A percentile compares a stretch with the other conserved stretches of the same genome.
Conservation (phyloP, 2,113 vertebrate species). For the Chelonoidis abingdonii region DNA sequence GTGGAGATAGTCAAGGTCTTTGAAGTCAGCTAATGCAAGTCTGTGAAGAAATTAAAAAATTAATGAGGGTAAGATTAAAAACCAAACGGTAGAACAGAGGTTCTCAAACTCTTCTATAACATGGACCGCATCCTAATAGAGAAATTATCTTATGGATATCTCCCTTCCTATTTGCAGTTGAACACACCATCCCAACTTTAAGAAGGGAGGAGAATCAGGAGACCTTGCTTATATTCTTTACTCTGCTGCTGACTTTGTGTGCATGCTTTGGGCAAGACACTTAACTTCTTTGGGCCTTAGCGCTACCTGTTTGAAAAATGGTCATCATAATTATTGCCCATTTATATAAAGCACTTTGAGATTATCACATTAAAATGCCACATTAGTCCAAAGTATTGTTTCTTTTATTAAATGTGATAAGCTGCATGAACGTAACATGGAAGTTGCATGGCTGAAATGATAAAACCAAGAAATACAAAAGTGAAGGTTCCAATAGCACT, state of each 20-base stretch:
- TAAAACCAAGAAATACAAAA: not conserved
- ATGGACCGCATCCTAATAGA: not conserved
- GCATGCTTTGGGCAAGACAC: not conserved
- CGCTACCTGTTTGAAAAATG: not conserved
- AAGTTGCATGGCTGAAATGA: not conserved
- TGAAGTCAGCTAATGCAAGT: not conserved
- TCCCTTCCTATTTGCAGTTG: not conserved
- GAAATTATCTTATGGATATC: not conserved
- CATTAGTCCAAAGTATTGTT: not conserved
- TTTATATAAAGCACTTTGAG: not conserved
- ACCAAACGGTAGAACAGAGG: not conserved
- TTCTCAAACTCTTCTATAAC: not conserved
- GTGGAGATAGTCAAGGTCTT: not conserved
- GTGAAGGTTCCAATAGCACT: not conserved
- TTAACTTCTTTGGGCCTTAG: not conserved
- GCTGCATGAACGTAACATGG: not conserved
- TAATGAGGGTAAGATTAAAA: not conserved
- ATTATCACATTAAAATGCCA: not conserved
- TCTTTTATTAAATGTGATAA: not conserved
- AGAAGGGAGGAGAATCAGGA: not conserved
- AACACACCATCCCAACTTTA: not conserved
- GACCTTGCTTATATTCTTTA: not conserved
- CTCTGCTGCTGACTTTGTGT: not conserved
- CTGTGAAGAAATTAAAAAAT: not conserved
- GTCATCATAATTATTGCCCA: not conserved